Percentiles rank a stretch among this genome's conserved stretches.
Evolutionary conservation across 2,797 vertebrate genomes (phyloP).

Genomic region (Oreochromis grahami): DNA sequence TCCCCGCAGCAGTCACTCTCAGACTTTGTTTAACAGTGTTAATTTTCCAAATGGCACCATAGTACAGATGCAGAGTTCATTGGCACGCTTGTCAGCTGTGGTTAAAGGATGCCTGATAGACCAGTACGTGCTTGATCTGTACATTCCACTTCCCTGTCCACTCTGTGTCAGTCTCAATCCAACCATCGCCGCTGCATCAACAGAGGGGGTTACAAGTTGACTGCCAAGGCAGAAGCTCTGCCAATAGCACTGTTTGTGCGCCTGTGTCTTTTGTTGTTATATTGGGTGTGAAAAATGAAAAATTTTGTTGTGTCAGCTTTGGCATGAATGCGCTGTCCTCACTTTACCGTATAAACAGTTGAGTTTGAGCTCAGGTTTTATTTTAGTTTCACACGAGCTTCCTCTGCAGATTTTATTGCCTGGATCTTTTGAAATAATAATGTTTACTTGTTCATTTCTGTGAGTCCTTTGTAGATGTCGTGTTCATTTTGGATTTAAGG

Average conservation of each 20-base stretch:
- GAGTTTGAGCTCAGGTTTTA: neutral
- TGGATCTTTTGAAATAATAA: neutral
- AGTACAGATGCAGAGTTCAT: constrained; percentile 12
- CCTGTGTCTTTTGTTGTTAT: constrained; percentile 26
- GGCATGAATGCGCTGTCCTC: neutral
- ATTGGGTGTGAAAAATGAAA: constrained; percentile 9
- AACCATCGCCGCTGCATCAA: neutral
- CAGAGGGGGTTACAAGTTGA: neutral
- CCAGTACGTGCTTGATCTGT: neutral
- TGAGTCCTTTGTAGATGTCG: neutral
- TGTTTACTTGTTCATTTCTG: neutral
- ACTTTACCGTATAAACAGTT: neutral
- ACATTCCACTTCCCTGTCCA: neutral
- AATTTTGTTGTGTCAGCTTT: neutral
- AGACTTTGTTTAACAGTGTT: constrained; percentile 43
- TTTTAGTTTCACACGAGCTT: neutral
- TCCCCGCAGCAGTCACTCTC: constrained; percentile 7
- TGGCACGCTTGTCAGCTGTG: constrained; percentile 30
- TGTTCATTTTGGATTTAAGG: neutral
- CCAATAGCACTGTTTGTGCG: constrained; percentile 6
- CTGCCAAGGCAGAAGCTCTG: constrained; percentile 35
- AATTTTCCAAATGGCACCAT: constrained; percentile 49
- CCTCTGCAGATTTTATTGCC: neutral
- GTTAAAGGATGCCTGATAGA: constrained; percentile 16
- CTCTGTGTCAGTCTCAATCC: constrained; percentile 34